Evolutionary conservation across 2,797 vertebrate species (phyloP), one percentile per base, ranked within the genome.

Genomic region (Acanthopagrus latus): DNA sequence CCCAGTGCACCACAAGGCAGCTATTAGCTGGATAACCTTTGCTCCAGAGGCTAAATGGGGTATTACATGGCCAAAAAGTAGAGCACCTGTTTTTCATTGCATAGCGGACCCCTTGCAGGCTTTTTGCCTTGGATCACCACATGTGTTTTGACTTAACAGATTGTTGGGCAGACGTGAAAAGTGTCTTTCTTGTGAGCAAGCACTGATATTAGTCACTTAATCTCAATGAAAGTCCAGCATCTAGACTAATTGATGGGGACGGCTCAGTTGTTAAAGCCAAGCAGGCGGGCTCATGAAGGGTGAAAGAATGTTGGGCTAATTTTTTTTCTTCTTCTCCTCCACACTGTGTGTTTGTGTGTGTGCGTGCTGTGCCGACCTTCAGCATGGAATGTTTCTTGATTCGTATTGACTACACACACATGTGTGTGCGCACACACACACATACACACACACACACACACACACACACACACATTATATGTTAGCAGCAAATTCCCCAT

Each of bases 11-110:
- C 96, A 96, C 95, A 88, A 97, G 96, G 96, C 97, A 97, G 94
- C 96, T 96, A 97, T 99, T 98, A 98, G 96, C 96, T 95, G 95
- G 96, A 89, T 97, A 97, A 98, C 97, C 97, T 97, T 97, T 98
- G 96, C 96, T 95, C 96, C 95, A 93, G 91, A 94, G 93, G 92
- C 96, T 97, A 97, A 97, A 97, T 96, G 95, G 94, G 94, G 95
- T 97, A 97, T 98, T 97, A 96, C 96, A 94, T 95, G 96, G 95
- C 95, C 95, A 94, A 95, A 95, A 97, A 96, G 92, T 89, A 86
- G 78, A 97, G 94, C 97, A 97, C 97, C 96, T 99, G 98, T 98
- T 99, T 98, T 96, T 95, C 96, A 98, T 98, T 97, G 96, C 93
- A 71, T 59, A 58, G 88, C 93, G 95, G 96, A 96, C 95, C 96